Evolutionary conservation across 2,888 invertebrate genomes (phyloP), one percentile per base, ranked within the genome.

Genomic region (Eristalis tenax): DNA sequence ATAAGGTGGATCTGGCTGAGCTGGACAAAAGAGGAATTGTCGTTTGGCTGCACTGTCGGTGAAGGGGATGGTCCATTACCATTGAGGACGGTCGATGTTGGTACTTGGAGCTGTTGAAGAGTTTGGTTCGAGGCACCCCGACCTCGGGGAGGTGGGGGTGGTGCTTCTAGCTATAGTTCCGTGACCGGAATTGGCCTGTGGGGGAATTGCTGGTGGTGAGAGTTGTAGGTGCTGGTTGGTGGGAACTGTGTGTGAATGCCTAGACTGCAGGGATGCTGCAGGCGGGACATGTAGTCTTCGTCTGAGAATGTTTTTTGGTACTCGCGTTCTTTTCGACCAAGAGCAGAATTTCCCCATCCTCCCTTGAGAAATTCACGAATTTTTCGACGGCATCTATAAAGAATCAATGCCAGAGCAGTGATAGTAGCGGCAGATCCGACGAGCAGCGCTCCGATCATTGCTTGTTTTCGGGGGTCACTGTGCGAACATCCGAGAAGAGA

Each of bases 111-210:
- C 79, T 92, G 93, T 89, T 92, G 92, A 68, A 92, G 90, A 56
- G 91, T 90, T 80, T 92, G 89, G 85, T 89, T 90, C 89, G 91
- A 90, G 90, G 91, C 90, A 90, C 92, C 92, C 92, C 93, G 91
- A 91, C 93, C 92, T 90, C 96, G 95, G 94, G 95, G 96, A 94
- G 97, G 97, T 95, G 97, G 97, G 96, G 97, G 97, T 94, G 97
- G 92, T 89, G 90, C 96, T 92, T 97, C 97, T 97, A 97, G 97
- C 97, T 97, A 97, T 96, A 97, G 97, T 93, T 97, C 97, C 94
- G 97, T 97, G 91, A 97, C 97, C 90, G 97, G 97, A 91, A 97
- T 96, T 23, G 97, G 96, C 91, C 95, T 94, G 88, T 90, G 90
- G 86, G 91, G 91, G 91, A 91, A 94, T 92, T 91, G 94, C 91